Evolutionary conservation across 2,113 vertebrate species (phyloP).

Genomic region (Spea multiplicata): DNA sequence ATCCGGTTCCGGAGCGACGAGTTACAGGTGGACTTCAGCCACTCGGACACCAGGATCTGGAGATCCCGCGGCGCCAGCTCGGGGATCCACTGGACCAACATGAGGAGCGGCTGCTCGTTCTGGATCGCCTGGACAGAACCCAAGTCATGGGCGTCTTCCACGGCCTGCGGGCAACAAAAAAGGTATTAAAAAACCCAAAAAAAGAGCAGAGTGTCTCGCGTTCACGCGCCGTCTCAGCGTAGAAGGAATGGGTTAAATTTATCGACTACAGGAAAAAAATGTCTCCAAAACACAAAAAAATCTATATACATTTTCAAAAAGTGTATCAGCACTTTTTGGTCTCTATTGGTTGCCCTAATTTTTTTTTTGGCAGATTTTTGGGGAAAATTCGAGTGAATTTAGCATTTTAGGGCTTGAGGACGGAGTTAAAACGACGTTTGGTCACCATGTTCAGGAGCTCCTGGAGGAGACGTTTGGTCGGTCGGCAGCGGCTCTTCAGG

Average conservation of each 20-base stretch:
- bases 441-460: conserved; percentile 96
- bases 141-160: conserved; percentile 79
- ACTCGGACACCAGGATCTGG: conserved; percentile 79
- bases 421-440: neutral
- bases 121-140: conserved; percentile 69
- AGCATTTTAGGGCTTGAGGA: too few species aligned
- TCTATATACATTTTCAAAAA: too few species aligned
- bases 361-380: too few species aligned
- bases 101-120: conserved; percentile 88
- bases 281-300: too few species aligned
- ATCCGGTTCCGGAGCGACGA: conserved; percentile 81
- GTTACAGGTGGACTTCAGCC: conserved; percentile 79
- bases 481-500: conserved; percentile 86
- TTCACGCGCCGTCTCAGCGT: too few species aligned
- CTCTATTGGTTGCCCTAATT: too few species aligned
- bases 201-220: too few species aligned
- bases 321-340: too few species aligned
- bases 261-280: too few species aligned
- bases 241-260: too few species aligned
- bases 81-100: conserved; percentile 87
- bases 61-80: conserved; percentile 73
- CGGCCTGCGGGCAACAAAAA: conserved; percentile 66
- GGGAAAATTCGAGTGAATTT: too few species aligned
- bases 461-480: conserved; percentile 85
- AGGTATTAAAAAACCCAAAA: too few species aligned